A percentile compares a stretch with the other conserved stretches of the same genome.
These are phyloP conservation scores for Tanytarsus gracilentus DNA, from an alignment of 2,888 invertebrate genomes.

Conservation along the genomic window DNA sequence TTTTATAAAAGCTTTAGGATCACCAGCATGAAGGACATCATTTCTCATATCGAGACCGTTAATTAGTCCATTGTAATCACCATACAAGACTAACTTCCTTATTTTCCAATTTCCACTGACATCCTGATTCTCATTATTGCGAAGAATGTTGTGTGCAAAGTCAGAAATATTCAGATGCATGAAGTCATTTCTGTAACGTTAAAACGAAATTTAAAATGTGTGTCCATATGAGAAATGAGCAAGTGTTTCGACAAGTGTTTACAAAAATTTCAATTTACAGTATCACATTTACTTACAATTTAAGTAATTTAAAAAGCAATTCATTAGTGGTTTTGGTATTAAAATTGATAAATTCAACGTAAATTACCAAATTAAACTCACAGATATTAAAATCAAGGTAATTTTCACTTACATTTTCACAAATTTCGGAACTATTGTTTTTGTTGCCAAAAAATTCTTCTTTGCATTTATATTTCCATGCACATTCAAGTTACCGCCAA, in stretches of 20 bases:
- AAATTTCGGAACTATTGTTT: background rate
- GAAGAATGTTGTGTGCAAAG: constrained; percentile 42
- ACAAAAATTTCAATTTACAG: background rate
- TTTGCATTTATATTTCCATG: background rate
- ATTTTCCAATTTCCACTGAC: constrained; percentile 40
- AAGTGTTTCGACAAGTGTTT: background rate
- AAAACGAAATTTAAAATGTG: background rate
- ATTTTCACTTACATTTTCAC: constrained; percentile 1
- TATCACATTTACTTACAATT: background rate
- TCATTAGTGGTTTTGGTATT: no score
- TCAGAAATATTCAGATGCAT: constrained; percentile 30
- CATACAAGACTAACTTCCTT: background rate
- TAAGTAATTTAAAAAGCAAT: no score
- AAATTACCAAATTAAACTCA: background rate
- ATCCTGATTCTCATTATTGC: constrained; percentile 42
- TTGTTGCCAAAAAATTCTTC: background rate
- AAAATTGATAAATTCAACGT: background rate
- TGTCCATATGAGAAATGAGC: background rate
- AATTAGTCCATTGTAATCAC: constrained; percentile 13
- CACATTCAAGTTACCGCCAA: background rate
- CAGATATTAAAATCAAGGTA: background rate
- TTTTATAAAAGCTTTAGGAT: background rate
- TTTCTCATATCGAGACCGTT: constrained; percentile 5
- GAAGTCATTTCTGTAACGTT: constrained; percentile 6
- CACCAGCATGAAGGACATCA: constrained; percentile 11